Base-by-base conservation (phyloP, 2,113 vertebrate species). In the Chloebia gouldiae region DNA sequence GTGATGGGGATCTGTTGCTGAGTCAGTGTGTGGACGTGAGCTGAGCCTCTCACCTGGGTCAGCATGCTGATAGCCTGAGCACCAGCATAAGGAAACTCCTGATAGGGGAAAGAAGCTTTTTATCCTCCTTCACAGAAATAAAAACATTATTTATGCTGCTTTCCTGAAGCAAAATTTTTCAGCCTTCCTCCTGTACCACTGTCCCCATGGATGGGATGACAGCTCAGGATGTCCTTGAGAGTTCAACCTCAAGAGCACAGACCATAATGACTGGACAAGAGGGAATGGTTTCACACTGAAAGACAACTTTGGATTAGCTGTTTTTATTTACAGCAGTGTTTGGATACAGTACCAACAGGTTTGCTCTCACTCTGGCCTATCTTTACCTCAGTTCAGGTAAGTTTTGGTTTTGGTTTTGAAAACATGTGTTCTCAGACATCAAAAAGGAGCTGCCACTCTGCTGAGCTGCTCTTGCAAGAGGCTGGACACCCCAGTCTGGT, bases 31-130 rank as follows among this genome's bases (percentile, higher is more conserved):
- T 50, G 49, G 45, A 51, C n/a, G 10, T 40, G 63, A 82, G 47
- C 39, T 42, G 80, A 35, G 77, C 30, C 1, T 54, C 86, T 56
- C 49, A 33, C 27, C 33, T 3, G 2, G 47, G 42, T 39, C 63
- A 88, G 47, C 15, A 15, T 0, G 1, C 15, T 0, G 1, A 22
- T 16, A 78, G 28, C 0, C 0, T 23, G 22, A 82, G 12, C 42
- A 79, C 40, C 42, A 42, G 35, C 0, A 0, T 4, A 45, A 71
- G 2, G 7, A 54, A 66, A 27, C 33, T 65, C 11, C 22, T 13
- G 13, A 8, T 5, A 16, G 57, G 23, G 12, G 20, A 14, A 65
- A 51, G 59, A 81, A 39, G 13, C 10, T 71, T 80, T 91, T 80
- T 80, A 18, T 22, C 13, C n/a, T 54, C 45, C 45, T 90, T 79